Evolutionary conservation across 1,140 invertebrate genomes (phyloP), one percentile per base, ranked within the genome.

Genomic region (Myzus persicae): DNA sequence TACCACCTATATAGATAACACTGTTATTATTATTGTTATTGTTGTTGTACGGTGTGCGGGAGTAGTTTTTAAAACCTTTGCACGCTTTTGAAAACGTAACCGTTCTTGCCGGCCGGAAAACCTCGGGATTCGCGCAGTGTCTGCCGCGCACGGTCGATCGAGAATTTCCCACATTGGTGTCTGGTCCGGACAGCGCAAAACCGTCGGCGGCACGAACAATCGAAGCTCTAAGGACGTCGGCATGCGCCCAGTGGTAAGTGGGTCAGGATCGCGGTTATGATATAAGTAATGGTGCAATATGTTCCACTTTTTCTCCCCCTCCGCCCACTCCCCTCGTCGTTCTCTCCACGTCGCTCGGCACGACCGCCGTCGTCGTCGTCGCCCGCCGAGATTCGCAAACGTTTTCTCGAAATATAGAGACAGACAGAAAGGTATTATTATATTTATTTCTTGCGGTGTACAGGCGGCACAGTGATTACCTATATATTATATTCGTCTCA

Each of bases 251-350:
- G 76, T 84, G 91, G 91, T 92, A 92, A 92, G 91, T 92, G 76
- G 91, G 91, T 92, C 91, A 92, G 91, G 91, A 92, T 92, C 91
- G 91, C 82, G 91, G 76, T 81, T 84, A 91, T 91, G 91, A 92
- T 92, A 92, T 92, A 92, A 92, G 91, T 48, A 92, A 81, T 92
- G 91, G 91, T 92, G 76, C 76, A 92, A 92, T 92, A 92, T 92
- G 91, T 92, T 92, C 91, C 67, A 92, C 76, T 92, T 92, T 92
- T 92, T 85, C 40, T 85, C 36, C 40, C 76, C 76, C 24, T 42
- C 44, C 85, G 2, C 51, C 44, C 89, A 31, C 14, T 59, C 36
- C n/a, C 22, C 88, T 5, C 22, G 6, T 1, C 31, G 11, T 20
- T 6, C 8, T 24, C 11, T 14, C 48, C 90, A 42, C 42, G 42